phyloP scores from a whole-genome alignment of 2,888 invertebrate genomes.

The Carcina quercana region DNA sequence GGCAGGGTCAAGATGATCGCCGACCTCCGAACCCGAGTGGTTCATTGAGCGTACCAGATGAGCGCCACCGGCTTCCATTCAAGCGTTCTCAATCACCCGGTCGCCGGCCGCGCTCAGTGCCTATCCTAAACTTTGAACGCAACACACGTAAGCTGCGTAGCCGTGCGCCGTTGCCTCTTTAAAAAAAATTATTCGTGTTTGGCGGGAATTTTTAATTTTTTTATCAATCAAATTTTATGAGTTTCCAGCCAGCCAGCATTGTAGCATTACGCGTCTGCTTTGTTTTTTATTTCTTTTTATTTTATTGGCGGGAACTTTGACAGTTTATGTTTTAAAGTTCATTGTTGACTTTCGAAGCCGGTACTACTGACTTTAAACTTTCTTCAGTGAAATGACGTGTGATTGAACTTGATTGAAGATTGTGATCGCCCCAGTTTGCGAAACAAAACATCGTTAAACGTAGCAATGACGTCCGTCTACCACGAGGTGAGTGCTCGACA shows the following conservation, averaged over 20 bases:
- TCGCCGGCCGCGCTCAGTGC: conserved; percentile 49
- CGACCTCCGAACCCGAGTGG: conserved; percentile 68
- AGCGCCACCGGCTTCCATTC: conserved; percentile 40
- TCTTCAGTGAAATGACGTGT: conserved; percentile 51
- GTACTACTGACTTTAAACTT: conserved; percentile 2
- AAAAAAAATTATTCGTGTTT: conserved; percentile 32
- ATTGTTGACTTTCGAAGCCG: conserved; percentile 5
- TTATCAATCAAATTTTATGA: no score
- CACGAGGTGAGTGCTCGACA: conserved; percentile 68
- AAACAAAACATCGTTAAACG: conserved; percentile 40
- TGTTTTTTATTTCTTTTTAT: no score
- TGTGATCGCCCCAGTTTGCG: conserved; percentile 41
- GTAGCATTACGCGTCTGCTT: no score
- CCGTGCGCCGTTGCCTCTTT: conserved; percentile 34
- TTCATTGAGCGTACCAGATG: conserved; percentile 69
- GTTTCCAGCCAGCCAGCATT: no score
- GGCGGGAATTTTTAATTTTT: conserved; percentile 63
- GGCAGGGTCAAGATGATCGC: conserved; percentile 54
- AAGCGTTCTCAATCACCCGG: conserved; percentile 29
- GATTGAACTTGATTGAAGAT: conserved; percentile 45
- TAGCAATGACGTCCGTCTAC: conserved; percentile 63
- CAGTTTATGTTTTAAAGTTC: conserved; percentile 26
- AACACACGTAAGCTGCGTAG: conserved; percentile 55
- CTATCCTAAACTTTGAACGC: conserved; percentile 64
- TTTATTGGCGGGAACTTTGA: conserved; percentile 61